Evolutionary conservation across 2,888 invertebrate genomes (phyloP), one percentile per base, ranked within the genome.

Genomic region (Zaprionus lineosus): DNA sequence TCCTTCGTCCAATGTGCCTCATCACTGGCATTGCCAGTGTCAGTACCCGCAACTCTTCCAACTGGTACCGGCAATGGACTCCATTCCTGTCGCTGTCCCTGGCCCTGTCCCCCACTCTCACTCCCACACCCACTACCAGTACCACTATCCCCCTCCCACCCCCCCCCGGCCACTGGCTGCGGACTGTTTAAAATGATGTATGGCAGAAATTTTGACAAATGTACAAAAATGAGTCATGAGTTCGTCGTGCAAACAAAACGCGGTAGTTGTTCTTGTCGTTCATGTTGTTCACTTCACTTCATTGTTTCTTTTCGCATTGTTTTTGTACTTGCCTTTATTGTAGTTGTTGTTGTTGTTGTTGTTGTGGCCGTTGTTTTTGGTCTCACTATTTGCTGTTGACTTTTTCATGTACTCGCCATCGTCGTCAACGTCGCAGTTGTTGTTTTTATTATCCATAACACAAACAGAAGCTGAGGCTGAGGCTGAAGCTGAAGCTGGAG

Each of bases 141-240:
- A n/a, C n/a, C n/a, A n/a, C n/a, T n/a, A n/a, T n/a, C n/a, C n/a
- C n/a, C n/a, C 18, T 24, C 19, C 34, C 26, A 9, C 7, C 37
- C 37, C 19, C 12, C 19, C 12, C 15, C 16, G 18, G 19, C 24
- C 14, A 9, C 37, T 53, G 41, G 11, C 12, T 29, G 74, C 57
- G 55, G 79, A 64, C 82, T 82, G 81, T 82, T 86, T 86, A 76
- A 86, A 84, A 87, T 86, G 86, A 86, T 86, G 86, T 70, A 86
- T 86, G 73, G 86, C 86, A 57, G 69, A 74, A 78, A 84, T 73
- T 87, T 86, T 87, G 86, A 86, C 86, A 86, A 86, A 86, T 87
- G 86, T 77, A 76, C 82, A 77, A 86, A 86, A 85, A 86, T 86
- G 87, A 86, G 87, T 85, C 85, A 85, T 85, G 85, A 84, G 86